Evolutionary conservation across 1,140 invertebrate species (phyloP).

Genomic region (Pachyrhynchus sulphureomaculatus): DNA sequence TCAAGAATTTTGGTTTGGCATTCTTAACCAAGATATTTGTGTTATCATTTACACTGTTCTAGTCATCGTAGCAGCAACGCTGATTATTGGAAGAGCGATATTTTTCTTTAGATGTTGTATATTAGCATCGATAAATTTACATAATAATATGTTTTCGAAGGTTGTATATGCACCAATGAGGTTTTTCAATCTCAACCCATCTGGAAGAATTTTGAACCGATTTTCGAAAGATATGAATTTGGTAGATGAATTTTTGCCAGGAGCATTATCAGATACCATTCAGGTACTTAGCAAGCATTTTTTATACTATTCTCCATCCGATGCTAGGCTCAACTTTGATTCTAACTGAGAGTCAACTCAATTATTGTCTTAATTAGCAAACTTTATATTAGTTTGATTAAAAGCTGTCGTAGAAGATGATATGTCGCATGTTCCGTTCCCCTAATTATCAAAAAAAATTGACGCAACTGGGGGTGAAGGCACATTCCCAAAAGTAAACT

Average conservation of each 20-base stretch:
- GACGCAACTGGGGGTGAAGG: too few relatives aligned
- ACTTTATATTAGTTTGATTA: too few relatives aligned
- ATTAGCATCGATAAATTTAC: constrained; percentile 60
- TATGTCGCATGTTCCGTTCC: too few relatives aligned
- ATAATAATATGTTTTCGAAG: constrained; percentile 80
- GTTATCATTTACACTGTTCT: constrained; percentile 45
- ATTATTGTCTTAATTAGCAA: too few relatives aligned
- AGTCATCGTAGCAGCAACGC: constrained; percentile 48
- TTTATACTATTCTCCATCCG: constrained; percentile 39
- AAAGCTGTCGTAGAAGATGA: too few relatives aligned
- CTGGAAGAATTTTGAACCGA: too few relatives aligned
- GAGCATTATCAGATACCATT: constrained; percentile 71
- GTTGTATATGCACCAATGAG: constrained; percentile 79
- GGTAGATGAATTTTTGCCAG: constrained; percentile 81
- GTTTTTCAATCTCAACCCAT: constrained; percentile 87
- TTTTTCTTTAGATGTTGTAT: constrained; percentile 75
- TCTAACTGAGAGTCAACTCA: too few relatives aligned
- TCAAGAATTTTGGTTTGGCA: constrained; percentile 41
- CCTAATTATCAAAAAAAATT: too few relatives aligned
- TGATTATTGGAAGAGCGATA: constrained; percentile 63
- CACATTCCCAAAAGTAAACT: too few relatives aligned
- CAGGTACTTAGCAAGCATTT: constrained; percentile 59
- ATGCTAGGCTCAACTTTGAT: background rate
- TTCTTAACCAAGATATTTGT: constrained; percentile 28
- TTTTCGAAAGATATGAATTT: constrained; percentile 76